Evolutionary conservation across 2,797 vertebrate species (phyloP).

Genomic region (Pangasius macronema): DNA sequence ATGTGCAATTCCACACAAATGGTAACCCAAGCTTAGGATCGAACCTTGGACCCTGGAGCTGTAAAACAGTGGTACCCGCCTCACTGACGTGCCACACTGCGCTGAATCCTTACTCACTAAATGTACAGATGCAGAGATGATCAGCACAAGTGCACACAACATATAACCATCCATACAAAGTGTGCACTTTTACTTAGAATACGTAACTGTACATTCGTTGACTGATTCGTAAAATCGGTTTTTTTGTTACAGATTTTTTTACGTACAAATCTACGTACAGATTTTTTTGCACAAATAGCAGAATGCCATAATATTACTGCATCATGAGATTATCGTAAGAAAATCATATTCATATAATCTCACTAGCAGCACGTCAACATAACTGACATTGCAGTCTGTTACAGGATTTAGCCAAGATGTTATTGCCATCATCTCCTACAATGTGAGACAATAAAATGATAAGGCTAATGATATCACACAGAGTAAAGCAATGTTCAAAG

Average conservation of each 20-base stretch:
- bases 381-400: too few relatives aligned
- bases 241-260: too few relatives aligned
- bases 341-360: background rate
- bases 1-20: background rate
- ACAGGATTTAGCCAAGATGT: background rate
- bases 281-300: too few relatives aligned
- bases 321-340: background rate
- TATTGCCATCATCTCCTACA: background rate
- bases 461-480: background rate
- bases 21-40: background rate
- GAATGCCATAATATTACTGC: background rate
- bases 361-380: background rate
- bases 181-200: background rate
- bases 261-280: too few relatives aligned
- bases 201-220: too few relatives aligned
- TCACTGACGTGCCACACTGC: background rate
- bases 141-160: background rate
- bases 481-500: background rate
- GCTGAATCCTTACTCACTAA: background rate
- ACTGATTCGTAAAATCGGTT: too few relatives aligned
- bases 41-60: slow-evolving; percentile 9
- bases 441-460: background rate
- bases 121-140: background rate
- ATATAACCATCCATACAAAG: background rate
- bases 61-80: slow-evolving; percentile 2